A percentile compares a stretch with the other conserved stretches of the same genome.
Conservation (phyloP, 1,140 invertebrate genomes). For the Telenomus remus region DNA sequence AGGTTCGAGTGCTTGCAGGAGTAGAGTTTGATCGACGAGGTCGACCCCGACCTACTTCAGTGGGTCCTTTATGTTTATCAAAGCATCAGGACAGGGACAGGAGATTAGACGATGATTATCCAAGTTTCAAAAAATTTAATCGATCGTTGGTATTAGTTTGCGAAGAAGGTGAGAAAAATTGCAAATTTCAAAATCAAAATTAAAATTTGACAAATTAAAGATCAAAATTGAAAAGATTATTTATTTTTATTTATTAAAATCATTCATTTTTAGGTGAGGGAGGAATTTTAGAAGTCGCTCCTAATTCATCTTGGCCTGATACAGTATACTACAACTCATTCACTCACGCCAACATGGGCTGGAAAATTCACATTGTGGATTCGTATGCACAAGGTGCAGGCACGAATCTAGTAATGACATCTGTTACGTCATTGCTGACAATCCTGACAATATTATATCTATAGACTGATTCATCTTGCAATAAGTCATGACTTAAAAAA, state of each 20-base stretch:
- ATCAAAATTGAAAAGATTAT: slow-evolving; percentile 1
- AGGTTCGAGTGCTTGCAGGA: slow-evolving; percentile 88
- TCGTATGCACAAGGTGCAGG: slow-evolving; percentile 72
- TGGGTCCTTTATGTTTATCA: slow-evolving; percentile 86
- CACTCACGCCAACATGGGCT: slow-evolving; percentile 93
- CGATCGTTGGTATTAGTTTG: slow-evolving; percentile 82
- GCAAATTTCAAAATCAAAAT: too few relatives aligned
- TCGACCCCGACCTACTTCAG: slow-evolving; percentile 84
- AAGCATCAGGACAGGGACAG: slow-evolving; percentile 82
- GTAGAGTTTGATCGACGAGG: slow-evolving; percentile 89
- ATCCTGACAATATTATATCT: too few relatives aligned
- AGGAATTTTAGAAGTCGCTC: slow-evolving; percentile 86
- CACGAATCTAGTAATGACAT: background rate
- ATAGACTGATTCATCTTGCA: too few relatives aligned
- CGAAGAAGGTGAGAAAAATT: slow-evolving; percentile 75
- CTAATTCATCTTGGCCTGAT: slow-evolving; percentile 93
- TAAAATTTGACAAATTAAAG: too few relatives aligned
- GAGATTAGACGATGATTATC: slow-evolving; percentile 86
- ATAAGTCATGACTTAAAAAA: too few relatives aligned
- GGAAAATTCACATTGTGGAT: slow-evolving; percentile 91
- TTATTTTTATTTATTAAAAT: slow-evolving; percentile 16
- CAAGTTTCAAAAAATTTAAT: slow-evolving; percentile 89
- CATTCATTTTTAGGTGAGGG: slow-evolving; percentile 77
- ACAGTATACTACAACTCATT: slow-evolving; percentile 95
- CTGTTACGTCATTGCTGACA: background rate